A percentile compares a stretch with the other conserved stretches of the same genome.
These are phyloP conservation scores for Phoxinus phoxinus DNA, from an alignment of 2,113 vertebrate genomes.

Conservation along the genomic window DNA sequence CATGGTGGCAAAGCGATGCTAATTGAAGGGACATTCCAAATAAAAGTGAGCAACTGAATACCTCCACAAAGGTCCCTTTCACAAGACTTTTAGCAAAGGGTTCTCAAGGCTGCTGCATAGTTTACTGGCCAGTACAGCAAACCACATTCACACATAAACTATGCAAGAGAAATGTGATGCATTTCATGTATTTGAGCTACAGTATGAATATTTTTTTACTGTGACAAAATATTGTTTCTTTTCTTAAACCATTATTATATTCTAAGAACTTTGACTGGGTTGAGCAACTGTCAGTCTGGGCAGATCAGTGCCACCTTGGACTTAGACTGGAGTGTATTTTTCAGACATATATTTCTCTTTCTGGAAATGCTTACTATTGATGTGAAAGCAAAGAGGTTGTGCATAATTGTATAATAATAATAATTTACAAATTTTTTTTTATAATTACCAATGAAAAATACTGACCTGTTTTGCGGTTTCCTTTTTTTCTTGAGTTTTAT, in stretches of 20 bases:
- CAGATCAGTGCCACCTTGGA: neutral
- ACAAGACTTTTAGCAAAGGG: neutral
- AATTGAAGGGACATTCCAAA: neutral
- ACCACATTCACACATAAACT: neutral
- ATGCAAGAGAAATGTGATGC: too few relatives aligned
- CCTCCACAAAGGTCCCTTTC: neutral
- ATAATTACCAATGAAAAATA: neutral
- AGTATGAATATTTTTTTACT: too few relatives aligned
- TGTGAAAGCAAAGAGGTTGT: neutral
- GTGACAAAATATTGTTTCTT: neutral
- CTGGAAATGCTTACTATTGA: neutral
- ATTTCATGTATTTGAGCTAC: too few relatives aligned
- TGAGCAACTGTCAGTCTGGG: neutral
- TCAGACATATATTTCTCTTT: neutral
- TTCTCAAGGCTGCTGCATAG: neutral
- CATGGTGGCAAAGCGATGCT: neutral
- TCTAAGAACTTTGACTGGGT: neutral
- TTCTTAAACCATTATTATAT: neutral
- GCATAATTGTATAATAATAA: neutral
- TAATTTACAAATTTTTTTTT: neutral
- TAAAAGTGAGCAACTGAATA: neutral
- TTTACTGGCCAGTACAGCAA: neutral
- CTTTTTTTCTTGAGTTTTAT: constrained; percentile 78
- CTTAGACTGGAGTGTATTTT: neutral
- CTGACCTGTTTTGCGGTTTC: constrained; percentile 81